Conservation (phyloP, 2,888 invertebrate genomes). For the Sinotaia quadrata region DNA sequence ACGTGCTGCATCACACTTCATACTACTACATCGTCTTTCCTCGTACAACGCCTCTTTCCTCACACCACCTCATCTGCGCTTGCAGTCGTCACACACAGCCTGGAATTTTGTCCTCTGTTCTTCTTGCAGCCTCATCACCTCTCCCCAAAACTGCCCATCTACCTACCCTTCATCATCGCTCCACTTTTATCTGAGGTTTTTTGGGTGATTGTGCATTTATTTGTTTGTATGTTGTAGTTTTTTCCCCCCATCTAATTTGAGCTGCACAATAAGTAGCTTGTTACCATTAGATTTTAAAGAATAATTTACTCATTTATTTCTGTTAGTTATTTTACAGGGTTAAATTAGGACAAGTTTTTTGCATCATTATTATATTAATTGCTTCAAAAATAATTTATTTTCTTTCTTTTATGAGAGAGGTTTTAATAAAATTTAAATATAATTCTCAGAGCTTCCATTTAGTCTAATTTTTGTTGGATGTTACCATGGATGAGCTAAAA, state of each 20-base stretch:
- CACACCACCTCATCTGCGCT: not conserved
- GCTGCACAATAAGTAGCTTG: too few relatives aligned
- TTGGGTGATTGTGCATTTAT: not conserved
- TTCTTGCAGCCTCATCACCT: not conserved
- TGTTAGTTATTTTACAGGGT: not conserved
- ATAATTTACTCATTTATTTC: too few relatives aligned
- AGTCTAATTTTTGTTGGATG: too few relatives aligned
- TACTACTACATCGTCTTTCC: not conserved
- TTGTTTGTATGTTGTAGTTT: not conserved
- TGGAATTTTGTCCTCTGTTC: not conserved
- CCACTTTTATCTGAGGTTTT: conserved; percentile 9
- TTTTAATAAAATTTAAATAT: too few relatives aligned
- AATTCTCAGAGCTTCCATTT: too few relatives aligned
- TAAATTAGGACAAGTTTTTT: too few relatives aligned
- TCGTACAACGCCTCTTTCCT: not conserved
- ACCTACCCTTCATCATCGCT: not conserved
- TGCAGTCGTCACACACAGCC: not conserved
- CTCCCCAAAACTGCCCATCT: conserved; percentile 6
- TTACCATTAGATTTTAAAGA: too few relatives aligned
- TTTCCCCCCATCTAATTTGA: not conserved
- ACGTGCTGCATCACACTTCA: conserved; percentile 3
- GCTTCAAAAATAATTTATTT: too few relatives aligned
- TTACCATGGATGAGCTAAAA: too few relatives aligned
- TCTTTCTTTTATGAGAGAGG: too few relatives aligned
- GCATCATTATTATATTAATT: too few relatives aligned